Evolutionary conservation across 2,797 vertebrate genomes (phyloP), one percentile per base, ranked within the genome.

Genomic region (Cryptoprocta ferox): DNA sequence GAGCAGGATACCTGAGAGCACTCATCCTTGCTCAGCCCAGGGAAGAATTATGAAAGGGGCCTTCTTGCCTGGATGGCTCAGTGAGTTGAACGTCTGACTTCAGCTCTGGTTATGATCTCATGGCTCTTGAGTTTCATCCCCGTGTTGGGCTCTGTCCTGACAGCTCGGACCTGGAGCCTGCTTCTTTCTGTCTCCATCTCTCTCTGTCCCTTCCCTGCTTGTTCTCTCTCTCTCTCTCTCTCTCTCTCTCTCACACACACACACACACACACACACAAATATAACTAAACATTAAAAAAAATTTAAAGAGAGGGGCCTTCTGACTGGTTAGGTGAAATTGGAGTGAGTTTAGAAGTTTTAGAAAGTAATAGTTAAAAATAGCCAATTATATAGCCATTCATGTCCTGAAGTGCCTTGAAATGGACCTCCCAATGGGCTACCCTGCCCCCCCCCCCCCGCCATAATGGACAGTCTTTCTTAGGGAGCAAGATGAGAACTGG

Each of bases 321-420:
- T 92, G 73, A 82, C 30, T 87, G 35, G 10, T 32, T 35, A 70
- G 63, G 8, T 79, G 5, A 93, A 95, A 89, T 24, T 87, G 28
- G 86, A 85, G 32, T 85, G 19, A 48, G 15, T 86, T 94, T 75
- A 53, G n/a, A 92, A 63, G 48, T 92, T 90, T 92, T 42, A 87
- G 32, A 86, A 82, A 94, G 48, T 63, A 79, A 35, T 78, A 73
- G 53, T 96, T 95, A 79, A 66, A 91, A 89, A 66, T 68, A 92
- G 30, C 37, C 50, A 15, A 65, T 75, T 84, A 56, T 87, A 28
- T 80, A 86, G 63, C 39, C 26, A 13, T 83, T 90, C 5, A 9
- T 59, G 48, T 81, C 35, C 65, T 76, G 9, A 78, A 65, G 3
- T 86, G 6, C 14, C 12, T 91, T 91, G 48, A 88, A 92, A 48